These are phyloP conservation scores for Protomyctophum bolini DNA, from an alignment of 2,113 vertebrate genomes.

Conservation along the genomic window DNA sequence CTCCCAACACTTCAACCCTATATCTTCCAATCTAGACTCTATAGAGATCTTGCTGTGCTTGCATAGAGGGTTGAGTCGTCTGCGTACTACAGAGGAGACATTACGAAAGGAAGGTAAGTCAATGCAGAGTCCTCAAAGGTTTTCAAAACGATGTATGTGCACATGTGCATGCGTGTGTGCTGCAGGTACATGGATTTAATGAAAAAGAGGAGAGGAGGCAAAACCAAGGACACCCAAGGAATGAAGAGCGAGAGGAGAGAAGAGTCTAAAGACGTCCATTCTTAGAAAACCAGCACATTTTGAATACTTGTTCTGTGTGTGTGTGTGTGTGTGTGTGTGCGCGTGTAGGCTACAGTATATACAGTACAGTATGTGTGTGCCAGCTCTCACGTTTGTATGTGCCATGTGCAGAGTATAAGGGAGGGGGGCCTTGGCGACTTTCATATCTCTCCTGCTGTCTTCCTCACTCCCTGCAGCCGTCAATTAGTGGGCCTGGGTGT, in stretches of 20 bases:
- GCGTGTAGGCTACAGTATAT: neutral
- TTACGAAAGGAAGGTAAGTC: too few species aligned
- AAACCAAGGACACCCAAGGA: slow-evolving; percentile 9
- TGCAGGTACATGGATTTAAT: slow-evolving; percentile 30
- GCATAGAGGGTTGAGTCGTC: too few species aligned
- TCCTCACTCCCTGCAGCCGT: slow-evolving; percentile 73
- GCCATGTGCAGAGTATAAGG: slow-evolving; percentile 23
- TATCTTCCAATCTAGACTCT: too few species aligned
- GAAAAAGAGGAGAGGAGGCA: slow-evolving; percentile 3
- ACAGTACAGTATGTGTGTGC: slow-evolving; percentile 2
- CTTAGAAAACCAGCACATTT: slow-evolving; percentile 34
- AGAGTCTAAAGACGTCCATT: slow-evolving; percentile 31
- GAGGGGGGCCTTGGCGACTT: slow-evolving; percentile 58
- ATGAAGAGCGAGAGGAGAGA: slow-evolving; percentile 19
- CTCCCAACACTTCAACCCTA: too few species aligned
- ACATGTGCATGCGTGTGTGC: slow-evolving; percentile 12
- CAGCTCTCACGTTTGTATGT: slow-evolving; percentile 38
- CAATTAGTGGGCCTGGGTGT: slow-evolving; percentile 76
- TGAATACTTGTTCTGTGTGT: slow-evolving; percentile 28
- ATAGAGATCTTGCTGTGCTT: too few species aligned
- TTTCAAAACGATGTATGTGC: neutral
- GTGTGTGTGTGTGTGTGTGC: neutral
- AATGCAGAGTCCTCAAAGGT: too few species aligned
- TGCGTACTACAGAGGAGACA: too few species aligned
- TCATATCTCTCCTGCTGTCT: slow-evolving; percentile 59